Conservation (phyloP, 2,797 vertebrate genomes). For the Dicrostonyx torquatus region DNA sequence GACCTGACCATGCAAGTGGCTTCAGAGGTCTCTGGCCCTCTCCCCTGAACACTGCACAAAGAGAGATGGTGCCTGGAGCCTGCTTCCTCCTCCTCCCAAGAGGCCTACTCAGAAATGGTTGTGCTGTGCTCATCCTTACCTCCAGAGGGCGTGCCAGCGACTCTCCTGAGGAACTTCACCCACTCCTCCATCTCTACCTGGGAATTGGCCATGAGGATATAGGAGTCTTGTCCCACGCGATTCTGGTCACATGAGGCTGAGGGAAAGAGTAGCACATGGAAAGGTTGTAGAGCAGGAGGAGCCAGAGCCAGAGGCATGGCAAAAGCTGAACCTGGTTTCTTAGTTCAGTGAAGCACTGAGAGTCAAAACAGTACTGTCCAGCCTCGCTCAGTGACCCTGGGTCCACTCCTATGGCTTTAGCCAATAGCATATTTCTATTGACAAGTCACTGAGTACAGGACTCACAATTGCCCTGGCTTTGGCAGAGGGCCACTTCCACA, state of each 20-base stretch:
- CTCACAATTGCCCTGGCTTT: not conserved
- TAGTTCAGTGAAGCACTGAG: not conserved
- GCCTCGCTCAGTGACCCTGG: not conserved
- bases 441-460: not conserved
- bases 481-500: not conserved
- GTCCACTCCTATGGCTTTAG: not conserved
- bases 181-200: conserved; percentile 97
- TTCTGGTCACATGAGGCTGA: conserved; percentile 87
- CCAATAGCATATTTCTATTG: conserved; percentile 4
- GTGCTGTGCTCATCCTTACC: conserved; percentile 85
- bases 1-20: not conserved
- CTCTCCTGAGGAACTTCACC: conserved; percentile 92
- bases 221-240: conserved; percentile 87
- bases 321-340: not conserved
- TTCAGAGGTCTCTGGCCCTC: not conserved
- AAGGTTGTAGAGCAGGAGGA: not conserved
- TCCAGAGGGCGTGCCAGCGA: conserved; percentile 90
- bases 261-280: conserved; percentile 51
- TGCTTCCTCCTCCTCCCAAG: not conserved
- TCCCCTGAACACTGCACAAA: not conserved
- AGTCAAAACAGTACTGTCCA: not conserved
- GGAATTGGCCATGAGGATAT: conserved; percentile 94
- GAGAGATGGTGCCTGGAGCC: not conserved
- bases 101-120: not conserved
- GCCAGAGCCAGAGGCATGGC: not conserved